These are phyloP conservation scores for Vesta saturnalis DNA, from an alignment of 2,888 invertebrate genomes.

Conservation along the genomic window DNA sequence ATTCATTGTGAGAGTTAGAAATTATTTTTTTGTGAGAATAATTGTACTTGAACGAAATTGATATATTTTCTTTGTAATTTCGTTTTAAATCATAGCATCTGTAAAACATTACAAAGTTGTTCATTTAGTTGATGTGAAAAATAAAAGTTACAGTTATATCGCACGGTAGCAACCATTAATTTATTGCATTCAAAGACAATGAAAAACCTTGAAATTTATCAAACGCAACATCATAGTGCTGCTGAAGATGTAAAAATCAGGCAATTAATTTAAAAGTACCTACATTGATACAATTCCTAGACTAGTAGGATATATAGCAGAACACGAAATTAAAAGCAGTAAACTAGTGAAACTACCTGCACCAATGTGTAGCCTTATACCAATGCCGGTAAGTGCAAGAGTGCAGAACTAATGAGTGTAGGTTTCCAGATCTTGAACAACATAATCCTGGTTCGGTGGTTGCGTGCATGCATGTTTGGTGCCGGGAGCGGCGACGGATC, in stretches of 20 bases:
- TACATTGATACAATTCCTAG: background rate
- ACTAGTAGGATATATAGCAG: slow-evolving; percentile 31
- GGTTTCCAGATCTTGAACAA: slow-evolving; percentile 57
- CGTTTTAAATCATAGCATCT: slow-evolving; percentile 7
- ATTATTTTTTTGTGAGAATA: slow-evolving; percentile 24
- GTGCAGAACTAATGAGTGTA: slow-evolving; percentile 57
- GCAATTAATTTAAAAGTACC: slow-evolving; percentile 5
- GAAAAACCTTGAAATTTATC: slow-evolving; percentile 6
- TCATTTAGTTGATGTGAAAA: slow-evolving; percentile 25
- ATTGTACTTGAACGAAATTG: slow-evolving; percentile 28
- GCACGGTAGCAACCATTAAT: slow-evolving; percentile 13
- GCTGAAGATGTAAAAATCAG: background rate
- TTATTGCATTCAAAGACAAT: slow-evolving; percentile 17
- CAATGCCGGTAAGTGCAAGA: slow-evolving; percentile 50
- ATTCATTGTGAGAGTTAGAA: slow-evolving; percentile 30
- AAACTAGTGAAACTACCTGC: slow-evolving; percentile 36
- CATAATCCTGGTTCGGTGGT: slow-evolving; percentile 53
- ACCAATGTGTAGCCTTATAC: slow-evolving; percentile 32
- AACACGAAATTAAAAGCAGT: slow-evolving; percentile 33
- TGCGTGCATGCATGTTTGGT: slow-evolving; percentile 43
- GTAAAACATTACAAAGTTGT: background rate
- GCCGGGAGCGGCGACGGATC: slow-evolving; percentile 47
- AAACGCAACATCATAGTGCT: background rate
- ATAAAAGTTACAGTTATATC: slow-evolving; percentile 12
- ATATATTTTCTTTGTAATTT: slow-evolving; percentile 37